Evolutionary conservation across 2,113 vertebrate species (phyloP), one percentile per base, ranked within the genome.

Genomic region (Zosterops hypoxanthus): DNA sequence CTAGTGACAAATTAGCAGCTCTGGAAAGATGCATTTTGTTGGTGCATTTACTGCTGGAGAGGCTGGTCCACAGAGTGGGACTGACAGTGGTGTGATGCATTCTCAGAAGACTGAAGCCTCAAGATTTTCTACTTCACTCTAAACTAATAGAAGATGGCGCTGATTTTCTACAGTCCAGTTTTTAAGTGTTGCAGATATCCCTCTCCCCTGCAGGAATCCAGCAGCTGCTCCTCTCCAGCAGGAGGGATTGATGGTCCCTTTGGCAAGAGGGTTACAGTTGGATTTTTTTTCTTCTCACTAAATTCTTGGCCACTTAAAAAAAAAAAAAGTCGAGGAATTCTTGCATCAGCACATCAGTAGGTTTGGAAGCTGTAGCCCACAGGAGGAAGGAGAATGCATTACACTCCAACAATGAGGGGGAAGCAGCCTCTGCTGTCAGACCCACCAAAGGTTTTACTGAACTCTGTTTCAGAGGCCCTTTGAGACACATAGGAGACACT

Each of bases 301-400:
- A 92, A 93, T 9, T n/a, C 52, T 88, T 95, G 91, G 80, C 68
- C 26, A 33, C 12, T 2, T 7, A 17, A 16, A 12, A 22, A 5
- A 22, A 49, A 47, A 21, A 53, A 65, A 52, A 29, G 16, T 25
- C 5, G 36, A 91, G 46, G 82, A 95, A 94, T 94, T 90, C n/a
- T 94, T 97, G 90, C 96, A 85, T 95, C 90, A 96, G 96, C 92
- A 95, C 96, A 85, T 95, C 90, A 96, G 96, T 90, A 95, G 68
- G 82, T 92, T 76, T 88, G 92, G 76, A 72, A 95, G 50, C 79
- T 70, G 86, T 88, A 83, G 94, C 68, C 91, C 94, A 83, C 42
- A 63, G 88, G 86, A 92, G 83, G 92, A 85, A 88, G 82, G 84
- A 88, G 84, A 90, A 76, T 25, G 66, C 88, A 73, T 90, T 93